Conservation (phyloP, 2,113 vertebrate genomes). For the Elaphurus davidianus region DNA sequence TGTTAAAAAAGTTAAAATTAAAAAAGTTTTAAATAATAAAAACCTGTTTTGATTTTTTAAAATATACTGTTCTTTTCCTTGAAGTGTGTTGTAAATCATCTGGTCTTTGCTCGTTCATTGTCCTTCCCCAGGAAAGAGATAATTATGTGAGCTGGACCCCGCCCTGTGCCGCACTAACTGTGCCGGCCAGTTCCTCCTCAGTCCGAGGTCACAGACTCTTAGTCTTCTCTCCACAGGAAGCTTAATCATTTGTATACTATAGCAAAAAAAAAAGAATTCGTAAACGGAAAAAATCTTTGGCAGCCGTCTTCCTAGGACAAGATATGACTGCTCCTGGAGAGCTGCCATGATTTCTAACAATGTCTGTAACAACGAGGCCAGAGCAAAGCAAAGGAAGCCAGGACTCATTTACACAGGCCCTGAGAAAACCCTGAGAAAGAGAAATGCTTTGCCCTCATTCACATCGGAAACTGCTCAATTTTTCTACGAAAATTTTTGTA, state of each 20-base stretch:
- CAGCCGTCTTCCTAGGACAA: neutral
- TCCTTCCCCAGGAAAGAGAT: neutral
- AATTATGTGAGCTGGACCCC: too few species aligned
- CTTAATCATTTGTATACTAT: neutral
- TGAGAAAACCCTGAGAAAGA: neutral
- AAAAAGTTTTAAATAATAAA: neutral
- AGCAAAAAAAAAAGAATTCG: neutral
- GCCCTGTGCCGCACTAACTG: neutral
- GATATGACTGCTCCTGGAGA: neutral
- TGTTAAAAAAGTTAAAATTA: neutral
- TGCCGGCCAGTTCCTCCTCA: fast-evolving
- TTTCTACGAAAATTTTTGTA: neutral
- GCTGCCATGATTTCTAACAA: neutral
- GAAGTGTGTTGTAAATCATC: neutral
- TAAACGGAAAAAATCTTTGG: neutral
- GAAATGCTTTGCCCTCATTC: neutral
- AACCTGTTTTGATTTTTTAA: neutral
- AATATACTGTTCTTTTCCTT: neutral
- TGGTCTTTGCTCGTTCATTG: neutral
- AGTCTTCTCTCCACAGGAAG: neutral
- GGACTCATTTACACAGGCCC: neutral
- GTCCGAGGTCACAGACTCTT: neutral
- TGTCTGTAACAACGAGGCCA: neutral
- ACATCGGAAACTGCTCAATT: neutral
- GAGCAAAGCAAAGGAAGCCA: neutral